Conservation (phyloP, 2,888 invertebrate genomes). For the Brassicogethes aeneus region DNA sequence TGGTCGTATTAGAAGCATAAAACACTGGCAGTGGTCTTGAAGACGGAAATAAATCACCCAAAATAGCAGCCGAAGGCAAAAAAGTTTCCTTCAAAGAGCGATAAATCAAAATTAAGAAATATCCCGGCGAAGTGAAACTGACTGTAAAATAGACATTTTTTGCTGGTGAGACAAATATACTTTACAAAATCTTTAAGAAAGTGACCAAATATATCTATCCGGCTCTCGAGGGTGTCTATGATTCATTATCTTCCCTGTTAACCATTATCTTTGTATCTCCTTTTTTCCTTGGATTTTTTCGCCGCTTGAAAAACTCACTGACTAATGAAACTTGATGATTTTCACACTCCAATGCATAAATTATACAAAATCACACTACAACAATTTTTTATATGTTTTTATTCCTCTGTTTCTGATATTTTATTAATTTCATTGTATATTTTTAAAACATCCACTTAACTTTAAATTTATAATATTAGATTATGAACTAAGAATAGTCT, state of each 20-base stretch:
- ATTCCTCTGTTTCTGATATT: too few relatives aligned
- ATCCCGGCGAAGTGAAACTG: background rate
- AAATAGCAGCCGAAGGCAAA: background rate
- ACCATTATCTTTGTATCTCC: background rate
- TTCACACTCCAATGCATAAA: too few relatives aligned
- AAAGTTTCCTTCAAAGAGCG: background rate
- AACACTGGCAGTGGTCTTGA: background rate
- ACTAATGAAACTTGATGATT: too few relatives aligned
- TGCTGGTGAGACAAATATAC: background rate
- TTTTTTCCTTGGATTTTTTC: background rate
- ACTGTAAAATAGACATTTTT: background rate
- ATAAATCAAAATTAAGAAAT: conserved; percentile 1
- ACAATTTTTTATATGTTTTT: too few relatives aligned
- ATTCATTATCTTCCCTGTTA: background rate
- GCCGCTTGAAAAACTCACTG: too few relatives aligned
- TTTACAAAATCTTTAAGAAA: conserved; percentile 1
- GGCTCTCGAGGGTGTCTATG: background rate
- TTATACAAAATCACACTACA: too few relatives aligned
- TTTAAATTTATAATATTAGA: too few relatives aligned
- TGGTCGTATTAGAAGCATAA: too few relatives aligned
- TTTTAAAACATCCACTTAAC: too few relatives aligned
- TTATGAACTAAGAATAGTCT: too few relatives aligned
- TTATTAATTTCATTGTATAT: too few relatives aligned
- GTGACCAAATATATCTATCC: background rate
- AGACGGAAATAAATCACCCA: background rate